These are phyloP conservation scores for Phrynocephalus vlangalii DNA, from an alignment of 2,797 vertebrate species.

Conservation along the genomic window DNA sequence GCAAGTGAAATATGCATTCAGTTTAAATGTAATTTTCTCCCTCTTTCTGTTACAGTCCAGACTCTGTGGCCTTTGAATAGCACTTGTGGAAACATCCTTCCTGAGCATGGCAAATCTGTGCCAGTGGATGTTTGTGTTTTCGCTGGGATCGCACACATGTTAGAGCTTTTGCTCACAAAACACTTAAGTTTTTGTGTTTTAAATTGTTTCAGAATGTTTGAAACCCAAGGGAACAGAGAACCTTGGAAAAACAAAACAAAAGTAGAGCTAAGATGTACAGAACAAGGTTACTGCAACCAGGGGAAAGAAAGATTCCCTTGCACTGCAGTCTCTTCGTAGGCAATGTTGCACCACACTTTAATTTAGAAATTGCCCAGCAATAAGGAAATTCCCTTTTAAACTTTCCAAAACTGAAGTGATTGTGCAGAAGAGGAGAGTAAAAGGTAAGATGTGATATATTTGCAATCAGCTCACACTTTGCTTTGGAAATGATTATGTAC, in stretches of 20 bases:
- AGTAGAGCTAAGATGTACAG: neutral
- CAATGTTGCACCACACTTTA: neutral
- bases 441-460: slow-evolving; percentile 30
- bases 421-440: slow-evolving; percentile 1
- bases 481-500: slow-evolving; percentile 60
- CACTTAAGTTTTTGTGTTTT: neutral
- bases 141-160: neutral
- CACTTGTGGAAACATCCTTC: neutral
- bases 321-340: neutral
- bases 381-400: neutral
- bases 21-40: neutral
- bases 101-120: neutral
- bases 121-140: neutral
- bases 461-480: slow-evolving; percentile 43
- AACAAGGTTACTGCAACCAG: neutral
- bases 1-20: neutral
- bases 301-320: neutral
- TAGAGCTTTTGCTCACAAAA: neutral
- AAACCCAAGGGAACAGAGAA: neutral
- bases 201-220: neutral
- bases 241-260: neutral
- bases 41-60: neutral
- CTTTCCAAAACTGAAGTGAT: neutral
- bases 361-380: neutral
- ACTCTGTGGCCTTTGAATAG: neutral